Percentiles rank a stretch among this genome's conserved stretches.
phyloP scores from a whole-genome alignment of 2,797 vertebrate species.

The Garrulus glandarius region DNA sequence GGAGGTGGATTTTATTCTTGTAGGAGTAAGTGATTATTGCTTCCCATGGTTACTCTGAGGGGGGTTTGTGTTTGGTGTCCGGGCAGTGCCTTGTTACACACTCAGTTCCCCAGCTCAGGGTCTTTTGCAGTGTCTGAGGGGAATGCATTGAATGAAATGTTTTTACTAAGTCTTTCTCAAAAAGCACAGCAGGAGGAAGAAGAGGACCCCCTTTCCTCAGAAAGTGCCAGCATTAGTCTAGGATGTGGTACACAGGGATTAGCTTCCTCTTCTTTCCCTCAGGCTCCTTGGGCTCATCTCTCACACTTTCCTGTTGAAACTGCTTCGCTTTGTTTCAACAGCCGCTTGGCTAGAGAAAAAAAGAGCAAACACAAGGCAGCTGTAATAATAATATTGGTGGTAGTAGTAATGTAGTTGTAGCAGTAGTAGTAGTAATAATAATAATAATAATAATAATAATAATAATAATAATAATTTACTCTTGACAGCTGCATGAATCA shows the following conservation, averaged over 20 bases:
- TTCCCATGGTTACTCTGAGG: not conserved
- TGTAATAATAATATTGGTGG: not conserved
- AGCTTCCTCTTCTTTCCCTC: not conserved
- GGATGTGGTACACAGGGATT: not conserved
- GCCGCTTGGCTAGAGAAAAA: not conserved
- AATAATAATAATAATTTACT: not conserved
- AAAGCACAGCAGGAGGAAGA: not conserved
- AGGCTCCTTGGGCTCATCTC: not conserved
- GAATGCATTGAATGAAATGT: not conserved
- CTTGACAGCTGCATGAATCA: not conserved
- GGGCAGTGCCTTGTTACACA: not conserved
- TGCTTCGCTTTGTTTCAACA: not conserved
- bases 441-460: not conserved
- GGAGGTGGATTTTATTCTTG: not conserved
- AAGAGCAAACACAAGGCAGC: not conserved
- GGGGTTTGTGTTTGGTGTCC: accelerated
- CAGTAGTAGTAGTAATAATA: accelerated
- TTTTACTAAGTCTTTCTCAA: not conserved
- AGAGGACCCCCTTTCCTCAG: not conserved
- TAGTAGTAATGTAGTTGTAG: not conserved
- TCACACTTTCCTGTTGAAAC: not conserved
- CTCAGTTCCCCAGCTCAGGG: not conserved
- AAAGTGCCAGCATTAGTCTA: not conserved
- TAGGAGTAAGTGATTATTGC: not conserved
- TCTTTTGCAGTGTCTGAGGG: not conserved